A percentile compares a stretch with the other conserved stretches of the same genome.
Evolutionary conservation across 2,888 invertebrate species (phyloP).

Genomic region (Flabesymbios commensalis): DNA sequence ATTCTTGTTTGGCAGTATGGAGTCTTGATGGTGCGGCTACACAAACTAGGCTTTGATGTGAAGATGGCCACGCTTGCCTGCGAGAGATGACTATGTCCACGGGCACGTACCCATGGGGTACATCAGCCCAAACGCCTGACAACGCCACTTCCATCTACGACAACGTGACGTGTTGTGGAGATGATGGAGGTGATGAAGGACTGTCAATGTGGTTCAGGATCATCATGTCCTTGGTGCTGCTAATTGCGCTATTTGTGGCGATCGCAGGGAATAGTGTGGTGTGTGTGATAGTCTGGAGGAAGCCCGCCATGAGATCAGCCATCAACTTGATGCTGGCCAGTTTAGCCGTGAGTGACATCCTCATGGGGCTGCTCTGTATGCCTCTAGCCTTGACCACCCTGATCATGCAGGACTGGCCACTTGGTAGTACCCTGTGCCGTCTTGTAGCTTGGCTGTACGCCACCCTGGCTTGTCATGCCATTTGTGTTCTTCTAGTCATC

Average conservation of each 20-base stretch:
- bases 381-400: slow-evolving; percentile 40
- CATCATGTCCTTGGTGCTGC: slow-evolving; percentile 8
- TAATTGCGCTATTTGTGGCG: slow-evolving; percentile 31
- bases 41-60: too few relatives aligned
- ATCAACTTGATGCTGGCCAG: slow-evolving; percentile 52
- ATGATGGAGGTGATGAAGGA: background rate
- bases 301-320: slow-evolving; percentile 52
- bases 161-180: too few relatives aligned
- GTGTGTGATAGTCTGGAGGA: slow-evolving; percentile 47
- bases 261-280: slow-evolving; percentile 45
- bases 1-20: too few relatives aligned
- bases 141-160: too few relatives aligned
- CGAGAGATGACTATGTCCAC: too few relatives aligned
- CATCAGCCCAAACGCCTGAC: too few relatives aligned
- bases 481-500: slow-evolving; percentile 43
- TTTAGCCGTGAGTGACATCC: slow-evolving; percentile 46
- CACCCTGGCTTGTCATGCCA: slow-evolving; percentile 40
- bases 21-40: too few relatives aligned
- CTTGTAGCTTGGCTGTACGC: slow-evolving; percentile 39
- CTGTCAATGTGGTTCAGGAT: background rate
- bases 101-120: too few relatives aligned
- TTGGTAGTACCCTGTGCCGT: slow-evolving; percentile 32
- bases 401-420: slow-evolving; percentile 30
- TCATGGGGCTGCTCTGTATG: slow-evolving; percentile 40
- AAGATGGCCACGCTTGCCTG: too few relatives aligned